A percentile compares a stretch with the other conserved stretches of the same genome.
phyloP scores from a whole-genome alignment of 1,140 invertebrate genomes.

The Nasonia giraulti region DNA sequence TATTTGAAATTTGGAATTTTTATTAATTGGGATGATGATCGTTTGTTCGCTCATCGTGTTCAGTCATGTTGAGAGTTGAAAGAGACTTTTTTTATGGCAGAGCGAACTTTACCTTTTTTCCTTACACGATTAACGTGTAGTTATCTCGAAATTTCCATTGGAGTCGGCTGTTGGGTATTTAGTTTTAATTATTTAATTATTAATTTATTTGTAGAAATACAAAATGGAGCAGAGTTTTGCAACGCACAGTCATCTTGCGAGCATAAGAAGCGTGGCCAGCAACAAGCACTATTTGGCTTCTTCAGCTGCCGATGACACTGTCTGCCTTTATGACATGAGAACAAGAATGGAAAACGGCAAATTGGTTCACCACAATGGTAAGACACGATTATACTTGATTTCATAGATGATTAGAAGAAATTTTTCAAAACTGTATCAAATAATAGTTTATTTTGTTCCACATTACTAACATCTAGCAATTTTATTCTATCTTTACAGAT shows the following conservation, averaged over 20 bases:
- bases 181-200: background rate
- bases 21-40: background rate
- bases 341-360: constrained; percentile 84
- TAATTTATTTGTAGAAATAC: constrained; percentile 70
- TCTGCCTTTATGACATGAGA: constrained; percentile 90
- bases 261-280: constrained; percentile 83
- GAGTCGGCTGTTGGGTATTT: background rate
- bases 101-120: too few relatives aligned
- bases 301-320: constrained; percentile 91
- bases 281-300: constrained; percentile 87
- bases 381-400: background rate
- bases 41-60: background rate
- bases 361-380: constrained; percentile 87
- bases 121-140: too few relatives aligned
- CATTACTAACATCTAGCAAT: background rate
- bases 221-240: constrained; percentile 86
- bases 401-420: too few relatives aligned
- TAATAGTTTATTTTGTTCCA: background rate
- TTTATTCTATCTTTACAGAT: constrained; percentile 65
- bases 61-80: background rate
- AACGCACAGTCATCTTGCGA: constrained; percentile 87
- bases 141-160: too few relatives aligned
- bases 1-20: background rate
- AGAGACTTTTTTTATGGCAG: background rate
- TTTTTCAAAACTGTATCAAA: background rate